These are phyloP conservation scores for Xiphophorus birchmanni DNA, from an alignment of 2,797 vertebrate species.

Conservation along the genomic window DNA sequence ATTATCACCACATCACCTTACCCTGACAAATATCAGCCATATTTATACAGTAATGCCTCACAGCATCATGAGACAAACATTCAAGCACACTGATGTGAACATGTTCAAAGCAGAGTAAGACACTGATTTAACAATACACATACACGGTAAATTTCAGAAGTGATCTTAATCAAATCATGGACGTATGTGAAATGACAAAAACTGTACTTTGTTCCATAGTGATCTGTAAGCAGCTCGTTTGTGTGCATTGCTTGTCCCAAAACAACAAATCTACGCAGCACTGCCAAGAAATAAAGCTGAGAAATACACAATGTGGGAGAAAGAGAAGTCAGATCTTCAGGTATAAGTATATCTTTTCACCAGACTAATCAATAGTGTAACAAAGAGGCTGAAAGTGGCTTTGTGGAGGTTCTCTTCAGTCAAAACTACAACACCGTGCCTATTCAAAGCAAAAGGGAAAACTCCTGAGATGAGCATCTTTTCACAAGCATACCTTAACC, in stretches of 20 bases:
- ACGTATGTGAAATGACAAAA: constrained; percentile 36
- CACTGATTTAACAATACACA: constrained; percentile 59
- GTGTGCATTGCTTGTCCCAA: constrained; percentile 50
- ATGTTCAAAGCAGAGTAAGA: constrained; percentile 62
- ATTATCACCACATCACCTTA: constrained; percentile 34
- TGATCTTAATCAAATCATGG: constrained; percentile 47
- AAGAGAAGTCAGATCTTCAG: constrained; percentile 29
- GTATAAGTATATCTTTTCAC: constrained; percentile 42
- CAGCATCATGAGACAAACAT: constrained; percentile 70
- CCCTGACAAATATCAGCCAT: constrained; percentile 63
- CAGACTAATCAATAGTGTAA: constrained; percentile 48
- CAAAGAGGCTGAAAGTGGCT: constrained; percentile 49
- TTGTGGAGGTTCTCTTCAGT: constrained; percentile 36
- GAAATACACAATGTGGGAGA: constrained; percentile 44
- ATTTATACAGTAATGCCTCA: constrained; percentile 72
- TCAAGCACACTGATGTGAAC: constrained; percentile 56
- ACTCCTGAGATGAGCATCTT: constrained; percentile 69
- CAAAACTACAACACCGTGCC: constrained; percentile 32
- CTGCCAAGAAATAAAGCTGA: constrained; percentile 35
- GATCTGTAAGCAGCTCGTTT: constrained; percentile 56
- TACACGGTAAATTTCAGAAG: constrained; percentile 56
- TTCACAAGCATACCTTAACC: constrained; percentile 28
- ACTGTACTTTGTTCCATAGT: constrained; percentile 16
- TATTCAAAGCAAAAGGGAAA: constrained; percentile 47
- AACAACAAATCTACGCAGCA: constrained; percentile 51